These are phyloP conservation scores for Physeter macrocephalus DNA, from an alignment of 2,113 vertebrate species.

Conservation along the genomic window DNA sequence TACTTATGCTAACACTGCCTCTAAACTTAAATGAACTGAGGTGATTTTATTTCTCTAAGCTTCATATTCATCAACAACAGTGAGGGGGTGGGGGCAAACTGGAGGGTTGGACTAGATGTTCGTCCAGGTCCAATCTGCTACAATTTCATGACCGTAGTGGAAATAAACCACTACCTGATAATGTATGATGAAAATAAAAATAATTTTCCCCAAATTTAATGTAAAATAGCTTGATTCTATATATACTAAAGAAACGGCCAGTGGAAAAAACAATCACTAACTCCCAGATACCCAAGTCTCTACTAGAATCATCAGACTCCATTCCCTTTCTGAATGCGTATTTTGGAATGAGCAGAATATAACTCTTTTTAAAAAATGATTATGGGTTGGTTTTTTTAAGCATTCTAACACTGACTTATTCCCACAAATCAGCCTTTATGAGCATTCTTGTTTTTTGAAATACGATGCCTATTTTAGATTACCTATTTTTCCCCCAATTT, in stretches of 20 bases:
- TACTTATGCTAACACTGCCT: neutral
- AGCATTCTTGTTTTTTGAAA: conserved; percentile 32
- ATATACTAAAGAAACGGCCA: neutral
- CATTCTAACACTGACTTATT: neutral
- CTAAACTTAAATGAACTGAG: neutral
- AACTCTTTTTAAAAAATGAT: neutral
- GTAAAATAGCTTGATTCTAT: neutral
- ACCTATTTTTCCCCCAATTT: neutral
- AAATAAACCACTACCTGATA: neutral
- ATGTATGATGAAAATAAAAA: conserved; percentile 14
- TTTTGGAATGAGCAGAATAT: neutral
- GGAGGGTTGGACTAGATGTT: neutral
- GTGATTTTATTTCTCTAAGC: neutral
- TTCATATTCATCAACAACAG: neutral
- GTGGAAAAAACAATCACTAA: neutral
- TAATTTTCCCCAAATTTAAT: neutral
- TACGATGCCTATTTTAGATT: neutral
- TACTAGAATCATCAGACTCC: neutral
- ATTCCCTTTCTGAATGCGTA: neutral
- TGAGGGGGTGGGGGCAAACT: fast-evolving
- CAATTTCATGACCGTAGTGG: neutral
- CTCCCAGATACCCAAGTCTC: neutral
- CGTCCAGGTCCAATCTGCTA: neutral
- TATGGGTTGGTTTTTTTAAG: neutral
- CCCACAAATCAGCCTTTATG: neutral